Conservation (phyloP, 2,113 vertebrate genomes). For the Campylomormyrus tamandua region DNA sequence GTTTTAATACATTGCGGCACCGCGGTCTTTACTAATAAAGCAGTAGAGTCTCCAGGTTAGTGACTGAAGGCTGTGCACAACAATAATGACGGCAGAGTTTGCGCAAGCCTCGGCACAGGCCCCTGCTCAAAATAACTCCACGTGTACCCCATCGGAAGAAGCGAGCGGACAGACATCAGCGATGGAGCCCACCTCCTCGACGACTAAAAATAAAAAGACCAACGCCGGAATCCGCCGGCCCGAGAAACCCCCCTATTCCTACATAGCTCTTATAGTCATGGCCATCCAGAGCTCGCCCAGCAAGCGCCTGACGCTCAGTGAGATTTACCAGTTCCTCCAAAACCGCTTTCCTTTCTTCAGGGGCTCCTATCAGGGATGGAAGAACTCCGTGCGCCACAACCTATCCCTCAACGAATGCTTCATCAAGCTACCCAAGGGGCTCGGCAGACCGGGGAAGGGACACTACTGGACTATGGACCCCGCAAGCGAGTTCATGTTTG, state of each 20-base stretch:
- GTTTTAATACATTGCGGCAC: not conserved
- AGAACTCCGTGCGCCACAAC: conserved; percentile 98
- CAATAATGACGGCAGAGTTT: conserved; percentile 84
- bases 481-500: conserved; percentile 98
- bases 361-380: conserved; percentile 96
- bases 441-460: conserved; percentile 90
- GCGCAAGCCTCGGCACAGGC: conserved; percentile 82
- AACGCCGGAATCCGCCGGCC: conserved; percentile 90
- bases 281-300: conserved; percentile 95
- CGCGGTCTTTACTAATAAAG: not conserved
- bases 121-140: conserved; percentile 80
- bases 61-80: conserved; percentile 27
- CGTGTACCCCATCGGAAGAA: conserved; percentile 60
- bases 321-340: conserved; percentile 97
- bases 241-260: conserved; percentile 95
- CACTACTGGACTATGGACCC: conserved; percentile 99
- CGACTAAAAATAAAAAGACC: conserved; percentile 82
- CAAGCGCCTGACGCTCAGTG: conserved; percentile 91
- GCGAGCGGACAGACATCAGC: conserved; percentile 69
- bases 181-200: conserved; percentile 76
- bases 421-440: conserved; percentile 92
- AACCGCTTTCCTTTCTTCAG: conserved; percentile 93
- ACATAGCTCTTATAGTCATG: conserved; percentile 97
- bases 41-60: not conserved
- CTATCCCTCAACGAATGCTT: conserved; percentile 97